These are phyloP conservation scores for Vandiemenella viatica DNA, from an alignment of 2,888 invertebrate genomes.

Conservation along the genomic window DNA sequence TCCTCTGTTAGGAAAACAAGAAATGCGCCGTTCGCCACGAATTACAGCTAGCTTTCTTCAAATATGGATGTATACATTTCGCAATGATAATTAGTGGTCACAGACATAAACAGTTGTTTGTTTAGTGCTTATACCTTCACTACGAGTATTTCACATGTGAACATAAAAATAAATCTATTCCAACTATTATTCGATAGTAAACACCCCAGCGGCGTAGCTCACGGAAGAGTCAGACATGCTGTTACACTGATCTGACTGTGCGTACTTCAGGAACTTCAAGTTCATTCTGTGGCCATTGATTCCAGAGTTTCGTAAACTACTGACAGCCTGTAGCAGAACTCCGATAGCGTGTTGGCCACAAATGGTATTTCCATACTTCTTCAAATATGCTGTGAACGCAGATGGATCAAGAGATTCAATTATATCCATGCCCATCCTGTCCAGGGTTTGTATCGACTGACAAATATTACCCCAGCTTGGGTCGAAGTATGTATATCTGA, in stretches of 20 bases:
- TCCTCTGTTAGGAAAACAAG: no score
- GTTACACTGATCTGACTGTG: conserved; percentile 89
- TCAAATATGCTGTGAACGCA: conserved; percentile 83
- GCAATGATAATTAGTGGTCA: no score
- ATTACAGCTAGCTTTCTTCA: no score
- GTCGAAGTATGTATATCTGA: conserved; percentile 78
- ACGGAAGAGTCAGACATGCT: conserved; percentile 88
- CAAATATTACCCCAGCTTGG: conserved; percentile 68
- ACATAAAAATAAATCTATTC: no score
- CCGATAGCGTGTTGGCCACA: conserved; percentile 98
- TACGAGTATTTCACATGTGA: no score
- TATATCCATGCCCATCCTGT: conserved; percentile 92
- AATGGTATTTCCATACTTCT: conserved; percentile 94
- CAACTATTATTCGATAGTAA: conserved; percentile 77
- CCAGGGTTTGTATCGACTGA: conserved; percentile 87
- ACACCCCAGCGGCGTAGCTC: conserved; percentile 89
- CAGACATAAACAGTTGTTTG: no score
- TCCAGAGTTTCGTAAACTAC: conserved; percentile 21
- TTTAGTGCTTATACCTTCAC: no score
- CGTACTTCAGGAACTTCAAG: conserved; percentile 88
- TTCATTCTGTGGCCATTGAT: conserved; percentile 52
- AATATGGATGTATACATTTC: no score
- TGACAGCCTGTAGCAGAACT: conserved; percentile 54
- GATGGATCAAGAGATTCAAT: conserved; percentile 83
- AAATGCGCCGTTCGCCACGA: no score